Percentiles rank a stretch among this genome's conserved stretches.
phyloP scores from a whole-genome alignment of 2,797 vertebrate species.

The Adrianichthys oophorus region DNA sequence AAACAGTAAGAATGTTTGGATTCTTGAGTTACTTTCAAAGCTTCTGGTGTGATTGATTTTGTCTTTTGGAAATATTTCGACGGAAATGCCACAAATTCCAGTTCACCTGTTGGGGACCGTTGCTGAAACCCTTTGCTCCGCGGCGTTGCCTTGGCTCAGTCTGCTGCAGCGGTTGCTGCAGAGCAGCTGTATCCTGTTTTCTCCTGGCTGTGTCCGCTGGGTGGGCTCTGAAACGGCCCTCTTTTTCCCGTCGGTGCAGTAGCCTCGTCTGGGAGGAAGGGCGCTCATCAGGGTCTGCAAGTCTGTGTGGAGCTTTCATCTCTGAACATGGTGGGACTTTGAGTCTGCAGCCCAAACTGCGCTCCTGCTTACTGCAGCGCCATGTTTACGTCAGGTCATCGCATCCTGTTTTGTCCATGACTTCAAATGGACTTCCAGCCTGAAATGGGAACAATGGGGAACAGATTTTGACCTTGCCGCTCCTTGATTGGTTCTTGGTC shows the following conservation, averaged over 20 bases:
- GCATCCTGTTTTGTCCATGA: constrained; percentile 72
- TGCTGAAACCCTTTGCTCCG: too few species aligned
- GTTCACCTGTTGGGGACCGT: too few species aligned
- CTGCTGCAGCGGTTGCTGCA: constrained; percentile 36
- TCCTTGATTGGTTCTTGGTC: constrained; percentile 47
- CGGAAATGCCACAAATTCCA: too few species aligned
- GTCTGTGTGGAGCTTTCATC: constrained; percentile 51
- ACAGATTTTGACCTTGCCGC: constrained; percentile 66
- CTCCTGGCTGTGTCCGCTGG: constrained; percentile 53
- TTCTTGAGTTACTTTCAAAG: too few species aligned
- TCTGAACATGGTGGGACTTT: constrained; percentile 18
- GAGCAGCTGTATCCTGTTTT: constrained; percentile 83
- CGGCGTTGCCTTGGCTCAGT: constrained; percentile 13
- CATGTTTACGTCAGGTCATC: constrained; percentile 50
- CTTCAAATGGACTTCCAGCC: constrained; percentile 66
- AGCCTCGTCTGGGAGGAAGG: constrained; percentile 69
- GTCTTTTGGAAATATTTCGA: too few species aligned
- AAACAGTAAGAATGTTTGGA: too few species aligned
- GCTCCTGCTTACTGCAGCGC: constrained; percentile 11
- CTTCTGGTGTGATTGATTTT: too few species aligned
- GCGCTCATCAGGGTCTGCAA: constrained; percentile 31
- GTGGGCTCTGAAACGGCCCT: constrained; percentile 50
- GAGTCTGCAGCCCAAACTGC: background rate
- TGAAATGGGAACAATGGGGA: constrained; percentile 62
- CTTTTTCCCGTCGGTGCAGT: constrained; percentile 68